Evolutionary conservation across 2,113 vertebrate species (phyloP).

Genomic region (Thymallus thymallus): DNA sequence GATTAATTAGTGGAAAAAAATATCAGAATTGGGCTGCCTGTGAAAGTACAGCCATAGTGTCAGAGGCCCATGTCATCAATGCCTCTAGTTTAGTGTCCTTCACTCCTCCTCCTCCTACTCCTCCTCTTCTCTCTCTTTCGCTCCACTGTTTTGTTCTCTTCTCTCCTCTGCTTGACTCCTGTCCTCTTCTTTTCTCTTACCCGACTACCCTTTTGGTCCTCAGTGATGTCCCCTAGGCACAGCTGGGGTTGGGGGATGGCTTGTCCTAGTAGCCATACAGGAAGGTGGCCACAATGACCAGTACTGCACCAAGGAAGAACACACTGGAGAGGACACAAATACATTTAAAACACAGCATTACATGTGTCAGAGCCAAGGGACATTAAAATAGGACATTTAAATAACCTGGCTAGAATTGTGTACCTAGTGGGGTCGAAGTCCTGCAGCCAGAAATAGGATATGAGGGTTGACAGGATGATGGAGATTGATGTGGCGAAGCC

Average conservation of each 20-base stretch:
- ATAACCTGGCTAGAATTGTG: neutral
- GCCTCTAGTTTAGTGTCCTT: neutral
- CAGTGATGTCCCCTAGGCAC: slow-evolving; percentile 69
- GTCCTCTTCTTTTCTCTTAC: neutral
- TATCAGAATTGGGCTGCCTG: too few relatives aligned
- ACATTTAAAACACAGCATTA: slow-evolving; percentile 17
- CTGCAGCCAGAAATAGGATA: slow-evolving; percentile 96
- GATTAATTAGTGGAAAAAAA: too few relatives aligned
- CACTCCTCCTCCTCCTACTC: neutral
- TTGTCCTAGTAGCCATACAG: slow-evolving; percentile 93
- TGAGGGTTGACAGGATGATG: slow-evolving; percentile 95
- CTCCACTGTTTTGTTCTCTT: slow-evolving; percentile 19
- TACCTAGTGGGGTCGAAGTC: slow-evolving; percentile 92
- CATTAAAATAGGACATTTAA: neutral
- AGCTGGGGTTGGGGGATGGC: slow-evolving; percentile 82
- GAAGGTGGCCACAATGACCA: slow-evolving; percentile 94
- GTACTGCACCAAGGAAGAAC: slow-evolving; percentile 89
- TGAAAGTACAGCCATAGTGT: too few relatives aligned
- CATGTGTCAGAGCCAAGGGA: neutral
- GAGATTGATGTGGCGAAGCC: slow-evolving; percentile 97
- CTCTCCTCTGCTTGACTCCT: neutral
- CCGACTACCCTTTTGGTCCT: slow-evolving; percentile 9
- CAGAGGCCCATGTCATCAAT: too few relatives aligned
- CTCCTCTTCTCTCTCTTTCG: slow-evolving; percentile 1
- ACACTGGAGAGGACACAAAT: slow-evolving; percentile 71